Evolutionary conservation across 2,113 vertebrate genomes (phyloP).

Genomic region (Epinephelus moara): DNA sequence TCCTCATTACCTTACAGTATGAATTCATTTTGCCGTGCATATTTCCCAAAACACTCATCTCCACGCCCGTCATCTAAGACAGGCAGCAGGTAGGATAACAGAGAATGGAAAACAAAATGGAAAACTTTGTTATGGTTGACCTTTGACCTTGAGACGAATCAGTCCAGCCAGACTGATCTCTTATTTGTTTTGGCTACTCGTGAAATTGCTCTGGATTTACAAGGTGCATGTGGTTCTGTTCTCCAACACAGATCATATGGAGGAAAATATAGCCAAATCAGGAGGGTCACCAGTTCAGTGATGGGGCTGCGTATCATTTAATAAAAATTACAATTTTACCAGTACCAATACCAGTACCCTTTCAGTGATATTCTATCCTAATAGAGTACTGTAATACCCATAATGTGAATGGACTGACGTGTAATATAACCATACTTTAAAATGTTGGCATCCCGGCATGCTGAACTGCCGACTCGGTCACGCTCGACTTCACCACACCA

Average conservation of each 20-base stretch:
- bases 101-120: constrained; percentile 29
- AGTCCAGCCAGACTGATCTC: not conserved
- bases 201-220: not conserved
- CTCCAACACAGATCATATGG: not conserved
- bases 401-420: too few relatives aligned
- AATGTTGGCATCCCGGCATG: too few relatives aligned
- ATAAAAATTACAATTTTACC: too few relatives aligned
- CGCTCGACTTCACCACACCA: too few relatives aligned
- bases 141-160: constrained; percentile 4
- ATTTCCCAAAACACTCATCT: constrained; percentile 73
- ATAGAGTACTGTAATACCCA: too few relatives aligned
- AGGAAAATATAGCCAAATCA: constrained; percentile 9
- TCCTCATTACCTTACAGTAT: constrained; percentile 83
- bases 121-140: constrained; percentile 36
- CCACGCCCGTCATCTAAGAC: constrained; percentile 42
- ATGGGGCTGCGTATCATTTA: too few relatives aligned
- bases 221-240: not conserved
- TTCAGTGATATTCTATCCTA: too few relatives aligned
- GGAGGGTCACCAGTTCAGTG: not conserved
- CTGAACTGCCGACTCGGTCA: too few relatives aligned
- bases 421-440: too few relatives aligned
- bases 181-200: not conserved
- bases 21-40: constrained; percentile 75
- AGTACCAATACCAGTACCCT: too few relatives aligned
- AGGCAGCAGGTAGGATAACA: constrained; percentile 37